Base-by-base conservation (phyloP, 2,113 vertebrate species). In the Lagopus muta region DNA sequence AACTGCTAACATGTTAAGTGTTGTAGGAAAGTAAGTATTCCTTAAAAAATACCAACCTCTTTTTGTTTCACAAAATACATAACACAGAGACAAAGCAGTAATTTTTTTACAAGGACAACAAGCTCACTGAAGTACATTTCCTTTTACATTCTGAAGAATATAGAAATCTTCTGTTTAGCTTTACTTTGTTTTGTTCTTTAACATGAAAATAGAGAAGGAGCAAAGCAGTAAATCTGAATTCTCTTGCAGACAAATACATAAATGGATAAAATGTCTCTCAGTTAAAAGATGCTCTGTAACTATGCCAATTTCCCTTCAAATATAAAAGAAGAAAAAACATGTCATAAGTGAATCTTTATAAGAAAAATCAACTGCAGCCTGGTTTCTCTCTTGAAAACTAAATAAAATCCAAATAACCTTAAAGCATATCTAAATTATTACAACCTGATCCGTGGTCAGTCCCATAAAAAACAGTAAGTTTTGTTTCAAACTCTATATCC, bases 281-380 rank as follows among this genome's bases (percentile, higher is more conserved):
- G 36, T 76, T 73, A 79, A 72, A n/a, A 25, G 17, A 18, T 1
- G 1, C 3, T 67, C 4, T 0, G 2, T 47, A 57, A n/a, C 28
- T 32, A 7, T 10, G 24, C 6, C 4, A n/a, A 85, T 82, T 91
- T 66, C 3, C 47, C 79, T 91, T 93, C 36, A 69, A 65, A 66
- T 54, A 27, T 22, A 75, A n/a, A 6, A 4, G 28, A 57, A 73
- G 50, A 79, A 84, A 65, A 7, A 10, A 14, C 82, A 77, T 88
- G 7, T 62, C n/a, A 69, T 1, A 1, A 27, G 10, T 22, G 14
- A 3, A 34, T 84, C 74, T 78, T 64, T 21, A 28, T 32, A 78
- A 67, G 52, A 67, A 92, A 61, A 81, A 55, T 1, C 5, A 57
- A 5, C 12, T 57, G 34, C 13, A 11, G 7, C 11, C 19, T 79